Conservation (phyloP, 2,888 invertebrate genomes). For the Caenorhabditis sp. region DNA sequence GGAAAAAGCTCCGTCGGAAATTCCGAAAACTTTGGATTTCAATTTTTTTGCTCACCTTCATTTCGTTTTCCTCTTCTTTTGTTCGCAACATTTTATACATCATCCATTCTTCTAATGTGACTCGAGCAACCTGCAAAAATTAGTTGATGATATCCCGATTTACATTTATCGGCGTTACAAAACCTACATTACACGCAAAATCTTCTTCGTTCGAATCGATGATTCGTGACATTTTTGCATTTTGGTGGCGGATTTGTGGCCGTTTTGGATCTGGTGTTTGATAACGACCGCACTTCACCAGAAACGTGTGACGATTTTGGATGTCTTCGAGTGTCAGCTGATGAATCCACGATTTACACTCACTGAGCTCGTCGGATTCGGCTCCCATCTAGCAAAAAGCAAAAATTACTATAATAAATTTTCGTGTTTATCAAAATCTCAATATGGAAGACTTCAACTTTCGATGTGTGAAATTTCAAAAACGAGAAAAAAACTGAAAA, state of each 20-base stretch:
- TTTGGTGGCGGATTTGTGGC: slow-evolving; percentile 49
- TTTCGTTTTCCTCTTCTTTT: slow-evolving; percentile 45
- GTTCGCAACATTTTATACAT: slow-evolving; percentile 46
- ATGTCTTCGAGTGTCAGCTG: slow-evolving; percentile 43
- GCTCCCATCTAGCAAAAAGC: slow-evolving; percentile 67
- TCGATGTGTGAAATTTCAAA: too few species aligned
- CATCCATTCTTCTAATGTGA: slow-evolving; percentile 54
- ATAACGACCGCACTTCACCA: slow-evolving; percentile 62
- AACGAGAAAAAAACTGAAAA: too few species aligned
- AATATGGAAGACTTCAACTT: too few species aligned
- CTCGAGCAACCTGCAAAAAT: slow-evolving; percentile 44
- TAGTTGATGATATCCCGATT: slow-evolving; percentile 10
- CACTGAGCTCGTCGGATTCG: slow-evolving; percentile 57
- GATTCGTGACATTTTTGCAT: slow-evolving; percentile 47
- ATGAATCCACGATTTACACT: slow-evolving; percentile 47
- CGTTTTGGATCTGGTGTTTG: slow-evolving; percentile 63
- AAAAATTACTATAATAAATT: too few species aligned
- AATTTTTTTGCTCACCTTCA: slow-evolving; percentile 44
- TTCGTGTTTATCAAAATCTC: background rate
- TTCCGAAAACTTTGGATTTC: background rate
- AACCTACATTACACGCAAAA: slow-evolving; percentile 46
- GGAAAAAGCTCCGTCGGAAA: background rate
- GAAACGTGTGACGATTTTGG: slow-evolving; percentile 51
- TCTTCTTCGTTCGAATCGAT: slow-evolving; percentile 51
- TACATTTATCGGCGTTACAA: too few species aligned